Percentiles rank a stretch among this genome's conserved stretches.
These are phyloP conservation scores for Ditylenchus dipsaci DNA, from an alignment of 1,140 invertebrate species.

Conservation along the genomic window DNA sequence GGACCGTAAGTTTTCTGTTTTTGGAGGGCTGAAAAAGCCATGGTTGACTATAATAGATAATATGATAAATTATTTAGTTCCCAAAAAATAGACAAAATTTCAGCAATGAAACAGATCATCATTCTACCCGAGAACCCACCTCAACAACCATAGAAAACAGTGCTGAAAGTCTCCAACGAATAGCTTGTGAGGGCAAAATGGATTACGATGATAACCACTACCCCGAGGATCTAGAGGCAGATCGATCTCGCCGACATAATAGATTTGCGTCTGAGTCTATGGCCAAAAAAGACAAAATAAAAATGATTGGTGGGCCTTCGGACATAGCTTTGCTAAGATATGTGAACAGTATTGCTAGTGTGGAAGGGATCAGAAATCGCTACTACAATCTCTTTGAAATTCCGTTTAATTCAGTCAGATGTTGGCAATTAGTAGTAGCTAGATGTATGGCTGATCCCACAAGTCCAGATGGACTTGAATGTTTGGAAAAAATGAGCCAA, in stretches of 20 bases:
- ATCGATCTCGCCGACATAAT: not conserved
- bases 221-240: too few species aligned
- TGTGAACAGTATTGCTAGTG: conserved; percentile 46
- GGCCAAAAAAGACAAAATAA: conserved; percentile 19
- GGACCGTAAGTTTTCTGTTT: too few species aligned
- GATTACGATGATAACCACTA: too few species aligned
- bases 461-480: not conserved
- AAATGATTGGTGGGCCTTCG: conserved; percentile 44
- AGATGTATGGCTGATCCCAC: conserved; percentile 33
- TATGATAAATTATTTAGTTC: too few species aligned
- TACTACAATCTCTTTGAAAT: conserved; percentile 49
- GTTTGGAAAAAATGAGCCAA: not conserved
- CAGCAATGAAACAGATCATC: too few species aligned
- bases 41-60: too few species aligned
- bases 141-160: too few species aligned
- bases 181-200: too few species aligned
- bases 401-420: conserved; percentile 54
- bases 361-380: conserved; percentile 50
- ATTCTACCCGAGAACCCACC: too few species aligned
- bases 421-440: conserved; percentile 52
- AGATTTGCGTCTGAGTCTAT: not conserved
- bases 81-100: too few species aligned
- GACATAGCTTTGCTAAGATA: conserved; percentile 56
- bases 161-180: too few species aligned
- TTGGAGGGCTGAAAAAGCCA: too few species aligned